These are phyloP conservation scores for Megalops cyprinoides DNA, from an alignment of 2,797 vertebrate genomes.

Conservation along the genomic window DNA sequence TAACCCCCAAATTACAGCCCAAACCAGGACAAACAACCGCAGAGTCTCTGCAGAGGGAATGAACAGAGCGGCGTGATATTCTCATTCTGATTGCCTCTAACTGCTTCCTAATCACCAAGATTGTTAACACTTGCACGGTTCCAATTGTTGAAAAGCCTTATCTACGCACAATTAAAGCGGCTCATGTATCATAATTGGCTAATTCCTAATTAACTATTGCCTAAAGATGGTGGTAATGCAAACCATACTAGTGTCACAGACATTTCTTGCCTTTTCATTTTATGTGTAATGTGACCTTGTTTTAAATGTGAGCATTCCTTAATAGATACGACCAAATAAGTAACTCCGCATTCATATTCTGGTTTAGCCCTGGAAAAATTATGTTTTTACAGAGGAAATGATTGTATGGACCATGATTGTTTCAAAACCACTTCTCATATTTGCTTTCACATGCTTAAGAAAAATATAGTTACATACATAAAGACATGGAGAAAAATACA, in stretches of 20 bases:
- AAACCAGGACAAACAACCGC: conserved; percentile 54
- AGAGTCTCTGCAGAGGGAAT: conserved; percentile 36
- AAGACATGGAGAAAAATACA: neutral
- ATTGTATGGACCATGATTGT: neutral
- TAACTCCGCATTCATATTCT: neutral
- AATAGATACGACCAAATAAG: neutral
- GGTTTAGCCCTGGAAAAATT: neutral
- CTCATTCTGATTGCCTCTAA: conserved; percentile 24
- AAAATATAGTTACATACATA: neutral
- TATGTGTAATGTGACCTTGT: too few relatives aligned
- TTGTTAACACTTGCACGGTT: neutral
- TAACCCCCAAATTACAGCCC: conserved; percentile 30
- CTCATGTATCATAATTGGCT: neutral
- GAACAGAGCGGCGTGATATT: neutral
- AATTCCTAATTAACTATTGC: neutral
- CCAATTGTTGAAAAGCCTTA: neutral
- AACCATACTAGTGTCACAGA: neutral
- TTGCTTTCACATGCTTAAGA: neutral
- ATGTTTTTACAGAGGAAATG: neutral
- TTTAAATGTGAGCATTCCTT: neutral
- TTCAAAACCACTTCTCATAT: neutral
- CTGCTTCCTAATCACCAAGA: conserved; percentile 21
- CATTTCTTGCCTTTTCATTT: neutral
- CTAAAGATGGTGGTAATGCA: neutral
- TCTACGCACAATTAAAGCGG: neutral